phyloP scores from a whole-genome alignment of 1,140 invertebrate genomes.

The Lethrus apterus region DNA sequence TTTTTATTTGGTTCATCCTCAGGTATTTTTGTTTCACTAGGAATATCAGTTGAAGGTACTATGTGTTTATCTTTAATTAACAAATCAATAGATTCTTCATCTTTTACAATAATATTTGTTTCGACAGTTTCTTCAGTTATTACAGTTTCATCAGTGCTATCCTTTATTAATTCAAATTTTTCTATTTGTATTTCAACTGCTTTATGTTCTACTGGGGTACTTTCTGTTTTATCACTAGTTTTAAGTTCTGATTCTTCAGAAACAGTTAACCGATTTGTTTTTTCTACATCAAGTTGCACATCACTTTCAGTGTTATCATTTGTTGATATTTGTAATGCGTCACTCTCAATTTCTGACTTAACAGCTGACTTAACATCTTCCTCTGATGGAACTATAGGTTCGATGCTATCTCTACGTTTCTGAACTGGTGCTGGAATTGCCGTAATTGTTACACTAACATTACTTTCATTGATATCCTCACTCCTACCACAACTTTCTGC shows the following conservation, averaged over 20 bases:
- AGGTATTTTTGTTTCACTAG: background rate
- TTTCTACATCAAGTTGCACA: background rate
- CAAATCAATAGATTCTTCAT: too few species aligned
- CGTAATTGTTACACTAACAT: constrained; percentile 31
- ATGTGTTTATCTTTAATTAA: too few species aligned
- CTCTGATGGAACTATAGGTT: constrained; percentile 19
- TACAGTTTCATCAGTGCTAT: too few species aligned
- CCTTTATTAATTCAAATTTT: too few species aligned
- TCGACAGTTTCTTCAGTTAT: too few species aligned
- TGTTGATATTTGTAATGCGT: constrained; percentile 40
- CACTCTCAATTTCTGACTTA: too few species aligned
- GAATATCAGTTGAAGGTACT: background rate
- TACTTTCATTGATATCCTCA: constrained; percentile 16
- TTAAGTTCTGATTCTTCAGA: background rate
- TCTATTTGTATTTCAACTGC: too few species aligned
- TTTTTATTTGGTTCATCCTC: background rate
- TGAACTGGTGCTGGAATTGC: constrained; percentile 31
- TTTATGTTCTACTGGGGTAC: background rate
- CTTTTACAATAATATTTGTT: too few species aligned
- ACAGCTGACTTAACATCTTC: constrained; percentile 3
- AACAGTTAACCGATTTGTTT: too few species aligned
- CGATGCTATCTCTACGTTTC: constrained; percentile 28
- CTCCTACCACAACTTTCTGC: constrained; percentile 16
- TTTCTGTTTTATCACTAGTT: background rate
- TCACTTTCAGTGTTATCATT: background rate